Evolutionary conservation across 2,888 invertebrate species (phyloP).

Genomic region (Pterostichus madidus): DNA sequence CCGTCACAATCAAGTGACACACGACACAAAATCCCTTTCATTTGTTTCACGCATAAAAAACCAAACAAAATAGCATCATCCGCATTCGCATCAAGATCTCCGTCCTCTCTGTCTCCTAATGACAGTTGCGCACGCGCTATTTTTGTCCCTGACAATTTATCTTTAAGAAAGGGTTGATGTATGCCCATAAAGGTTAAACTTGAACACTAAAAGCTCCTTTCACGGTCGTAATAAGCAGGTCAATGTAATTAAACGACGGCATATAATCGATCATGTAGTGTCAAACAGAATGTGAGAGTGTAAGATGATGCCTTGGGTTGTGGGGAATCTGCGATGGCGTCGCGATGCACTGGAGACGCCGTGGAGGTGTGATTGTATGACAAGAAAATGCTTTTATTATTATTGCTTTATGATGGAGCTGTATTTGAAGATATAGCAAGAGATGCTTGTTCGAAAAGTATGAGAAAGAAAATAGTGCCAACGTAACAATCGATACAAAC

Average conservation of each 20-base stretch:
- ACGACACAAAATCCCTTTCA: constrained; percentile 17
- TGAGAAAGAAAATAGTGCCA: neutral
- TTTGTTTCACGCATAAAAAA: constrained; percentile 35
- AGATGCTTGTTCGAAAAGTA: neutral
- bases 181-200: constrained; percentile 31
- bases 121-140: neutral
- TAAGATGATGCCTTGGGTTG: too few species aligned
- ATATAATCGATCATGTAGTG: constrained; percentile 52
- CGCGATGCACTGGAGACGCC: neutral
- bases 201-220: constrained; percentile 34
- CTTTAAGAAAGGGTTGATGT: constrained; percentile 22
- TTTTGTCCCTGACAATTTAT: constrained; percentile 28
- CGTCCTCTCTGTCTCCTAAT: neutral
- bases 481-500: neutral
- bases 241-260: constrained; percentile 52
- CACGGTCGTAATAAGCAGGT: constrained; percentile 35
- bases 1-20: constrained; percentile 25
- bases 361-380: neutral
- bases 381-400: constrained; percentile 29
- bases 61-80: constrained; percentile 17
- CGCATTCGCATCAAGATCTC: neutral
- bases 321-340: neutral
- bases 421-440: neutral
- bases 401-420: neutral
- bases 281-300: neutral